Base-by-base conservation (phyloP, 2,797 vertebrate genomes). In the Lutjanus argentimaculatus region DNA sequence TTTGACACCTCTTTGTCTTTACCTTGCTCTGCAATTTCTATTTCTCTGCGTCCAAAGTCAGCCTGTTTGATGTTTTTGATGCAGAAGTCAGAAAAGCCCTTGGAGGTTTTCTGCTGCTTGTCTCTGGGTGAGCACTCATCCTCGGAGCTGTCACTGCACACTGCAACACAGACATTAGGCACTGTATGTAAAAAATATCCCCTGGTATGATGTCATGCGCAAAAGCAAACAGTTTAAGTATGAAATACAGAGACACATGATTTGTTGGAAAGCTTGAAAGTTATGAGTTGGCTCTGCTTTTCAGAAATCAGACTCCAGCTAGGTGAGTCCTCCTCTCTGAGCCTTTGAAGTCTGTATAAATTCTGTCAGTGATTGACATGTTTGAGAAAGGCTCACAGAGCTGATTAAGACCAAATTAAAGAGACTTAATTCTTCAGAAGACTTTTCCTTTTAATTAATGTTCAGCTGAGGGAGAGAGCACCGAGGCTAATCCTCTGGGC, bases 1-100 rank as follows among this genome's bases (percentile, higher is more conserved):
- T 48, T 6, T 42, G 14, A 46, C 11, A 13, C 13, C 40, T 65
- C 40, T 51, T 36, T 15, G 6, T 49, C 42, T 76, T 68, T 62
- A 97, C 97, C 97, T 96, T 96, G 97, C 69, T 98, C 96, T 0
- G 98, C 98, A 1, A 97, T 97, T 82, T 97, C 95, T 77, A 99
- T 99, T 92, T 98, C 97, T 82, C 94, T 95, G 69, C 98, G 97
- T 63, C 98, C 98, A 51, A 97, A 97, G 6, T 96, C 95, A 0
- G 98, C 97, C 90, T 97, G 96, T 45, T 96, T 96, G 87, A 99
- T 98, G 92, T 97, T 97, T 86, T 98, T 99, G 79, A 99, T 95
- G 25, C 97, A 98, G 93, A 98, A 98, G 75, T 98, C 97, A 0
- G 94, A 93, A 70, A 91, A 93, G 83, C 96, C 98, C 67, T 96